phyloP scores from a whole-genome alignment of 1,140 invertebrate species.

The Melipona quadrifasciata region DNA sequence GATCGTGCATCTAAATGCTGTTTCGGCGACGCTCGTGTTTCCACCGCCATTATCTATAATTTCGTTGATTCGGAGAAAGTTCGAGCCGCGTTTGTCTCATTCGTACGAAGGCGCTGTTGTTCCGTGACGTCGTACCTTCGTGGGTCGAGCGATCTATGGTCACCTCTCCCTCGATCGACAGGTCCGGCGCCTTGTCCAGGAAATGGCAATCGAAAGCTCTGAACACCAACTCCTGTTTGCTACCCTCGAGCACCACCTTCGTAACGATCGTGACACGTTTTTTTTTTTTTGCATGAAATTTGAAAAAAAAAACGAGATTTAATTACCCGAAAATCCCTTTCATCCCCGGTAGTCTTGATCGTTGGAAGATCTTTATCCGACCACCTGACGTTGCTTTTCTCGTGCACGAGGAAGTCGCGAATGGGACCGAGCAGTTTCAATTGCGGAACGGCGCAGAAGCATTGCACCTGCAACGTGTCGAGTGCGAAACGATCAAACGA shows the following conservation, averaged over 20 bases:
- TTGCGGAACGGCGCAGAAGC: conserved; percentile 26
- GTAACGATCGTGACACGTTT: too few relatives aligned
- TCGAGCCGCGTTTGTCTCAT: conserved; percentile 12
- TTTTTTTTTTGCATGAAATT: neutral
- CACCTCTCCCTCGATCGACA: conserved; percentile 52
- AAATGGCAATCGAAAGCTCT: conserved; percentile 56
- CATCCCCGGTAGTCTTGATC: conserved; percentile 32
- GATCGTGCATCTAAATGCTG: neutral
- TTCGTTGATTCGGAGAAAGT: conserved; percentile 33
- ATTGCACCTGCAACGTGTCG: conserved; percentile 26
- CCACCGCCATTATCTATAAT: conserved; percentile 41
- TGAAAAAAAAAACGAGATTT: neutral
- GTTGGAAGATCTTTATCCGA: conserved; percentile 41
- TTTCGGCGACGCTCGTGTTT: neutral
- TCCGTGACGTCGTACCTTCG: conserved; percentile 49
- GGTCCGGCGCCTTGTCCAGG: conserved; percentile 46
- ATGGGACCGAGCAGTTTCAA: conserved; percentile 67
- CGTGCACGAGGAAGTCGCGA: conserved; percentile 47
- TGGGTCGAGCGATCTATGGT: conserved; percentile 68
- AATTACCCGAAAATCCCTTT: conserved; percentile 47
- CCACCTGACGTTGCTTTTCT: conserved; percentile 36
- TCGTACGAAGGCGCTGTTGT: conserved; percentile 24
- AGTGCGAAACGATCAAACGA: neutral
- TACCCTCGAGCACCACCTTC: conserved; percentile 55
- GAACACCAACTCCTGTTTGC: conserved; percentile 56